Base-by-base conservation (phyloP, 2,888 invertebrate genomes). In the Campoletis raptor region DNA sequence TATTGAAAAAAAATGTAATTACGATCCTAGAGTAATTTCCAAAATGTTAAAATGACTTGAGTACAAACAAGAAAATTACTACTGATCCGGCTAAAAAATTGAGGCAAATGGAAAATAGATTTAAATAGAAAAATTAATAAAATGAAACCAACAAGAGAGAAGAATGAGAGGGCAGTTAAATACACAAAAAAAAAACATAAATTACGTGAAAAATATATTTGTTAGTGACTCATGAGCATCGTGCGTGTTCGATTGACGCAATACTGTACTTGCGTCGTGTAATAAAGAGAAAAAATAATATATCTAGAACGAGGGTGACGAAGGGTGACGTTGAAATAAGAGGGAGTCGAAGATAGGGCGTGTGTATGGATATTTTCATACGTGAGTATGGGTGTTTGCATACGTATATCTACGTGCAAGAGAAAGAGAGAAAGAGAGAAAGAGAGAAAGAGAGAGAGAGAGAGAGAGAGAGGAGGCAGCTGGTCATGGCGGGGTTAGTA, bases 401-500 rank as follows among this genome's bases (percentile, higher is more conserved):
- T 42, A 72, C 52, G 52, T 61, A 42, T n/a, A 7, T 37, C 42
- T 45, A 15, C 18, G 52, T 70, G 18, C 40, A 30, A 69, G 42
- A 18, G 30, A 30, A 30, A 30, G 76, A 70, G 66, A 54, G 70
- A 73, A 66, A 57, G 30, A 30, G 30, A 30, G 30, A 30, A 30
- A 30, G 30, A 30, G 1, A 30, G 30, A 30, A 3, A 30, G 30
- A 30, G 30, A 30, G 30, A 30, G 30, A 30, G 30, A 30, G 30
- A 30, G 3, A 30, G 66, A 57, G 64, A 69, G 40, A 81, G 30
- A 61, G 79, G 37, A 72, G 81, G 78, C 81, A 79, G 78, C 81
- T 70, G 81, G 79, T 81, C 52, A 66, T 42, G 54, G 87, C 81
- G 89, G 87, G 88, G 89, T 88, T 89, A 73, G 88, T 87, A 90